phyloP scores from a whole-genome alignment of 2,797 vertebrate genomes.

The Xenentodon cancila region DNA sequence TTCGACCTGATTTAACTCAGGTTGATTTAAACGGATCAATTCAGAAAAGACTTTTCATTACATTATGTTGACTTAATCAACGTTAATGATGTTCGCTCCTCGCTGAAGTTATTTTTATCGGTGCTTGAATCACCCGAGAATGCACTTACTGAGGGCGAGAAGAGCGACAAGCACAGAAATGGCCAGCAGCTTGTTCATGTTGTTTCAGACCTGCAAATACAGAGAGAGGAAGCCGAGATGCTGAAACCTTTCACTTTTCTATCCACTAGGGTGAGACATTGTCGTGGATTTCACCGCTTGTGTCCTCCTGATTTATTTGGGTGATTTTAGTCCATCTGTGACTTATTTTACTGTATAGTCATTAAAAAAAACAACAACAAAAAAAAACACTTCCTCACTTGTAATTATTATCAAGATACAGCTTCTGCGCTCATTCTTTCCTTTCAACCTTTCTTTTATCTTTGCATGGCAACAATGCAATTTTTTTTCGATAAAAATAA shows the following conservation, averaged over 20 bases:
- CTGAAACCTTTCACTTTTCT: slow-evolving; percentile 12
- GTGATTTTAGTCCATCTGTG: not conserved
- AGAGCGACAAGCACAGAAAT: slow-evolving; percentile 73
- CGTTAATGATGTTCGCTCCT: not conserved
- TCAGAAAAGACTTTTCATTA: not conserved
- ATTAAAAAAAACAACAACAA: not conserved
- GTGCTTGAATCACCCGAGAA: not conserved
- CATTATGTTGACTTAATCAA: not conserved
- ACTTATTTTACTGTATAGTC: not conserved
- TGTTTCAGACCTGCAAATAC: slow-evolving; percentile 54
- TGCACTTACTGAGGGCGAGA: slow-evolving; percentile 75
- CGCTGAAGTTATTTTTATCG: not conserved
- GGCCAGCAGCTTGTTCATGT: slow-evolving; percentile 79
- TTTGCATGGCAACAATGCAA: not conserved
- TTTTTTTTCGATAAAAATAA: not conserved
- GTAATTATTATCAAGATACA: not conserved
- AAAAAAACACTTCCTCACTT: not conserved
- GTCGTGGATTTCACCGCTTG: slow-evolving; percentile 13
- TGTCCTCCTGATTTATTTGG: not conserved
- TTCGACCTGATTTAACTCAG: too few species aligned
- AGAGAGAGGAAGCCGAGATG: slow-evolving; percentile 2
- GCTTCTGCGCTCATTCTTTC: too few species aligned
- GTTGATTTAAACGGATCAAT: not conserved
- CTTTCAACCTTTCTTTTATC: not conserved
- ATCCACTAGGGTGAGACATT: slow-evolving; percentile 71